Evolutionary conservation across 1,140 invertebrate species (phyloP), one percentile per base, ranked within the genome.

Genomic region (Drosophila mauritiana): DNA sequence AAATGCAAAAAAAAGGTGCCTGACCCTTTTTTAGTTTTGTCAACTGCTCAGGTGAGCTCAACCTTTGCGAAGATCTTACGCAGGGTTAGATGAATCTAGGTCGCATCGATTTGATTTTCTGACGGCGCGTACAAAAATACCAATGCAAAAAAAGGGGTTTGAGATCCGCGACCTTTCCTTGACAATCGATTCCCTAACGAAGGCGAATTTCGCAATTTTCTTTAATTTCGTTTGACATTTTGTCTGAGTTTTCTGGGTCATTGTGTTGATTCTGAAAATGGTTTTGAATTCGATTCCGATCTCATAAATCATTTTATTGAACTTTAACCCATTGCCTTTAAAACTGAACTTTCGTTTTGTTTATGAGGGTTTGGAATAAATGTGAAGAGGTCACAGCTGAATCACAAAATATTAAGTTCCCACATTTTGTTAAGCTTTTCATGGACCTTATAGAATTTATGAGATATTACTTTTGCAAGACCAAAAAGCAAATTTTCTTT

Each of bases 1-100:
- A 62, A 82, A 86, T 78, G 78, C 78, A 78, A 81, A 85, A 81
- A 81, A 85, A 85, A 86, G 57, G 42, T 69, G 63, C 63, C 59
- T 89, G 79, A 88, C 83, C 83, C 84, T 75, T 86, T 86, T 81
- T 54, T 54, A 64, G 75, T 85, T 75, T 86, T 88, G 84, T 88
- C 80, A 88, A 89, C 73, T 69, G 67, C 79, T 80, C 80, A 88
- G 84, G 84, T 88, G 84, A 84, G 84, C 55, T 89, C 80, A 55
- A 75, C 81, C 73, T 80, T 83, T 68, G 56, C 59, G 72, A 58
- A 55, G 72, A 80, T 83, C 76, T 73, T 83, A 56, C 65, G 36
- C 17, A 54, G 73, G 74, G 73, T 75, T 57, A 39, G 8, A 40
- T 13, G 36, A 25, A 56, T 15, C 42, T 45, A 39, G 52, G 57